A percentile compares a stretch with the other conserved stretches of the same genome.
These are phyloP conservation scores for Etheostoma cragini DNA, from an alignment of 2,113 vertebrate genomes.

Conservation along the genomic window DNA sequence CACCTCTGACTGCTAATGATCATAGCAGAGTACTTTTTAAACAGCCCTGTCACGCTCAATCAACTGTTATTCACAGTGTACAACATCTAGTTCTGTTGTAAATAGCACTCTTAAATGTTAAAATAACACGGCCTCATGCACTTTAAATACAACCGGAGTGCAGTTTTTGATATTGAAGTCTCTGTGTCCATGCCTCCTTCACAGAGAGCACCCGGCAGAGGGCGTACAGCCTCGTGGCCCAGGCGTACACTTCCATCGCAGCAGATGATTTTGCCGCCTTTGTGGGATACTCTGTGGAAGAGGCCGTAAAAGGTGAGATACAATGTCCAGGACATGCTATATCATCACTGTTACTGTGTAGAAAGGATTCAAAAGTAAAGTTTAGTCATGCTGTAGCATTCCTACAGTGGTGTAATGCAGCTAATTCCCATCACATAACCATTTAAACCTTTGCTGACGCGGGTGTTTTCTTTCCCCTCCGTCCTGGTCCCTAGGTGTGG, in stretches of 20 bases:
- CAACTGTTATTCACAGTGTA: background rate
- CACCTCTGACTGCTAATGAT: slow-evolving; percentile 8
- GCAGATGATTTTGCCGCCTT: slow-evolving; percentile 96
- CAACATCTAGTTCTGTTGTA: background rate
- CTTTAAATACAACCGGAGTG: slow-evolving; percentile 14
- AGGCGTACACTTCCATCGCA: slow-evolving; percentile 95
- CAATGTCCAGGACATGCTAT: background rate
- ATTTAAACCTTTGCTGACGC: background rate
- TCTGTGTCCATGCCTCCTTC: background rate
- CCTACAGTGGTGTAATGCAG: background rate
- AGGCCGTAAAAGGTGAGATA: slow-evolving; percentile 92
- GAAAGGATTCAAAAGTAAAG: background rate
- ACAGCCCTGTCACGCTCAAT: slow-evolving; percentile 3
- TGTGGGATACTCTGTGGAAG: slow-evolving; percentile 95
- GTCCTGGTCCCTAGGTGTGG: slow-evolving; percentile 84
- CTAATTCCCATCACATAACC: background rate
- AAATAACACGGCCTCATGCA: background rate
- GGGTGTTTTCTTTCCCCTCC: background rate
- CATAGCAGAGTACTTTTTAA: background rate
- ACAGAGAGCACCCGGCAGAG: slow-evolving; percentile 91
- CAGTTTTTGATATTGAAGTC: background rate
- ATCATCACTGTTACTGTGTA: background rate
- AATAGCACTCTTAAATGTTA: background rate
- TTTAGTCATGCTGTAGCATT: background rate
- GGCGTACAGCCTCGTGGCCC: slow-evolving; percentile 93